Base-by-base conservation (phyloP, 2,797 vertebrate genomes). In the Anguilla marmorata region DNA sequence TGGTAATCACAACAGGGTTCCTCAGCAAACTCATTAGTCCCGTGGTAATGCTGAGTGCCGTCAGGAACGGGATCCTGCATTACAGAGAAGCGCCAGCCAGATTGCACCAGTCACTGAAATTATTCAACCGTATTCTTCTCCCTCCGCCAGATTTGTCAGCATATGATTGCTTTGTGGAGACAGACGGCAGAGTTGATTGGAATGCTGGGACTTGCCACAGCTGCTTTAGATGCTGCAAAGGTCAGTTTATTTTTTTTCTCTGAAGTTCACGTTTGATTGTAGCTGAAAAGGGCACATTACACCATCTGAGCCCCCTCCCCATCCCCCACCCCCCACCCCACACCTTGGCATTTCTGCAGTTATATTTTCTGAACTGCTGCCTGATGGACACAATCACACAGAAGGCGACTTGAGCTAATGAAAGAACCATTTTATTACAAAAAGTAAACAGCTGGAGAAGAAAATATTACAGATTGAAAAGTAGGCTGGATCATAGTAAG, bases 341-440 rank as follows among this genome's bases (percentile, higher is more conserved):
- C 14, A 58, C 30, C 7, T 86, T 56, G 86, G 45, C 52, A 37
- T 86, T 60, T 86, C 16, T 48, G 37, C 69, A 79, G 48, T 82
- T 48, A 48, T 1, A 63, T 50, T 79, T 80, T 30, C 83, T 24
- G 21, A 79, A 88, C 89, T 90, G 37, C 89, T 8, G 41, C 79
- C 87, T 2, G 6, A 21, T 0, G 83, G 90, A 87, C 69, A 45
- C 86, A 69, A 1, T 84, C 41, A 66, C 82, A 50, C 90, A 94
- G 94, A 89, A 89, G 92, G 89, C 91, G 24, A 92, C 89, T 89
- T 58, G 72, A 84, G 69, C 88, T 69, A 37, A 86, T 85, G 79
- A 48, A 84, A 86, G 50, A 85, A 30, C 41, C 9, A 94, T 52
- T 90, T 95, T 94, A 95, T 94, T 95, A 94, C 56, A 91, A 93